phyloP scores from a whole-genome alignment of 2,888 invertebrate species.

The Aporophyla nigra region DNA sequence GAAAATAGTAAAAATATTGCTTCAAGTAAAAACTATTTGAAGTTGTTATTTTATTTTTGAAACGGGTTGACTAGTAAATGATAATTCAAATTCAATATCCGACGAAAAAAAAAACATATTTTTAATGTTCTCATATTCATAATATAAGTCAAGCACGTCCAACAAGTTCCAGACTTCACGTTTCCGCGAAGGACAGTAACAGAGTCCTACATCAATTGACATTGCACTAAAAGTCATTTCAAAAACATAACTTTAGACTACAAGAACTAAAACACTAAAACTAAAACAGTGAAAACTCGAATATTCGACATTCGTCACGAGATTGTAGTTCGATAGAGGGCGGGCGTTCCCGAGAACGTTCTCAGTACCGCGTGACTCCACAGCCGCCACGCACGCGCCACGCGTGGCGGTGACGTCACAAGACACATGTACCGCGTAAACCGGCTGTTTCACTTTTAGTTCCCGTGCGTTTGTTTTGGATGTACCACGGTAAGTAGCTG shows the following conservation, averaged over 20 bases:
- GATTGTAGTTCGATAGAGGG: constrained; percentile 57
- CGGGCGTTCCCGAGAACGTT: constrained; percentile 31
- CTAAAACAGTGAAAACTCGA: constrained; percentile 6
- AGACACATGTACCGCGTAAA: constrained; percentile 60
- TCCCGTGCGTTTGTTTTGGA: constrained; percentile 54
- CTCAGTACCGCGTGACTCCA: constrained; percentile 71
- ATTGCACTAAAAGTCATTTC: not conserved
- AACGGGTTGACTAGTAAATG: not conserved
- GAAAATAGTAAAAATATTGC: too few relatives aligned
- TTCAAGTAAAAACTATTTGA: too few relatives aligned
- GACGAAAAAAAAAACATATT: not conserved
- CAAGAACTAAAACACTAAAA: constrained; percentile 9
- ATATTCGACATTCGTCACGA: constrained; percentile 26
- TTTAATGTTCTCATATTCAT: not conserved
- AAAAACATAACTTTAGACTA: not conserved
- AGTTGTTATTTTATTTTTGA: not conserved
- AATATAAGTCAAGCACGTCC: not conserved
- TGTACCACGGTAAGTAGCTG: constrained; percentile 48
- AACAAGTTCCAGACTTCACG: not conserved
- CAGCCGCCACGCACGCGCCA: constrained; percentile 70
- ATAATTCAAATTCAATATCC: not conserved
- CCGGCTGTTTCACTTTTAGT: constrained; percentile 47
- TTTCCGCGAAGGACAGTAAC: not conserved
- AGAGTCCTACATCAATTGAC: not conserved
- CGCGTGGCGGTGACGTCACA: constrained; percentile 59